Evolutionary conservation across 2,888 invertebrate species (phyloP).

Genomic region (Idaea biselata): DNA sequence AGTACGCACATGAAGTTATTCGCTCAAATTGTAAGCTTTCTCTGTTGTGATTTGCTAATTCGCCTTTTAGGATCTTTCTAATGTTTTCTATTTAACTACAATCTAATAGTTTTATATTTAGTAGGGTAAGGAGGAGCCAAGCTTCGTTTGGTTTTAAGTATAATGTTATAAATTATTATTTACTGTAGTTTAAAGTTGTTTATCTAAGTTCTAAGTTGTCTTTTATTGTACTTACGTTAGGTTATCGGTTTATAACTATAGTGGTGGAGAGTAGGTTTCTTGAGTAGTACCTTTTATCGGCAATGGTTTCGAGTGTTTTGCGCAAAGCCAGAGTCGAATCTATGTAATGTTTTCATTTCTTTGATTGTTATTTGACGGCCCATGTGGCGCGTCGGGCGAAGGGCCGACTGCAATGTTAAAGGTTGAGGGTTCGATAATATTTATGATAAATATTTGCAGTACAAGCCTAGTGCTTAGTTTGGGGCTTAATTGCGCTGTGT

Average conservation of each 20-base stretch:
- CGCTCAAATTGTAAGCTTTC: constrained; percentile 62
- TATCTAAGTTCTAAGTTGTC: constrained; percentile 24
- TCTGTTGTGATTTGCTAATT: constrained; percentile 73
- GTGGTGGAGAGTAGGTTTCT: neutral
- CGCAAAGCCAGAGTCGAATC: too few species aligned
- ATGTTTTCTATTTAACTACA: constrained; percentile 52
- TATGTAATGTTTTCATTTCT: too few species aligned
- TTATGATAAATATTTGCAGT: too few species aligned
- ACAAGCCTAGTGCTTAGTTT: too few species aligned
- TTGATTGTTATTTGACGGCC: too few species aligned
- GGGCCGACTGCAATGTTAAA: too few species aligned
- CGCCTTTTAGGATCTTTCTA: constrained; percentile 68
- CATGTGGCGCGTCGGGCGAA: too few species aligned
- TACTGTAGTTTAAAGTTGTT: constrained; percentile 31
- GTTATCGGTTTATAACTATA: neutral
- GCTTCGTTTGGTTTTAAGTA: constrained; percentile 49
- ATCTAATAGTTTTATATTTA: constrained; percentile 60
- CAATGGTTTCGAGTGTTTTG: too few species aligned
- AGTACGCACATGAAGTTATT: constrained; percentile 63
- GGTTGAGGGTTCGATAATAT: too few species aligned
- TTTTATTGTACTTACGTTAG: neutral
- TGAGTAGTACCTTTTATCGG: neutral
- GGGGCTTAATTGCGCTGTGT: too few species aligned
- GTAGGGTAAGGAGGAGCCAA: constrained; percentile 55
- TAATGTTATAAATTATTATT: constrained; percentile 38